Evolutionary conservation across 2,797 vertebrate genomes (phyloP), one percentile per base, ranked within the genome.

Genomic region (Peromyscus melanophrys): DNA sequence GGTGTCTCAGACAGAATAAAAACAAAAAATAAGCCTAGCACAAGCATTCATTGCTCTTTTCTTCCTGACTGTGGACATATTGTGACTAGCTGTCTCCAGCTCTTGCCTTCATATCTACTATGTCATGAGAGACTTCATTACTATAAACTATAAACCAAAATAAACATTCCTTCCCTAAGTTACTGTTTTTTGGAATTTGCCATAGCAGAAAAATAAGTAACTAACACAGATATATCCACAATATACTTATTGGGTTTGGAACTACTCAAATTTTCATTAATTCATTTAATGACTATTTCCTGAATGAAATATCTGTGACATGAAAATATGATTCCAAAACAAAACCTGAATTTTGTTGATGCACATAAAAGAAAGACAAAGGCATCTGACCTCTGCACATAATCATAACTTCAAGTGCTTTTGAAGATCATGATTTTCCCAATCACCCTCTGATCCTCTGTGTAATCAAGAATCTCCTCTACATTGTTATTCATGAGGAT

Each of bases 271-370:
- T 63, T 69, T 95, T 80, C 14, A 89, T 85, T 90, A 71, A 87
- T 87, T 93, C n/a, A 78, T 83, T 93, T 82, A 86, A 59, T 59
- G n/a, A 61, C 25, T 43, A 96, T 93, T 87, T 92, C 65, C 10
- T 73, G 9, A 49, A 69, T 88, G 5, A 21, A 46, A 95, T 4
- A 86, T 7, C 6, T 23, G 31, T 1, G 52, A 84, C 21, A 23
- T 91, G 16, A 95, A 92, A 83, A 86, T 83, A 69, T 73, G 71
- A 55, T 83, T 7, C 1, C 59, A 34, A 77, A 59, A 57, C 27
- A 16, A 89, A 89, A 75, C 5, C 17, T 87, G n/a, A 31, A 83
- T 71, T 85, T 97, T 95, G 19, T 49, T 87, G 55, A 29, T 77
- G 46, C 9, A 61, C 29, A 73, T 65, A 6, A 4, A 3, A 77